Percentiles rank a stretch among this genome's conserved stretches.
phyloP scores from a whole-genome alignment of 2,797 vertebrate genomes.

The Gallinago nigripennis region DNA sequence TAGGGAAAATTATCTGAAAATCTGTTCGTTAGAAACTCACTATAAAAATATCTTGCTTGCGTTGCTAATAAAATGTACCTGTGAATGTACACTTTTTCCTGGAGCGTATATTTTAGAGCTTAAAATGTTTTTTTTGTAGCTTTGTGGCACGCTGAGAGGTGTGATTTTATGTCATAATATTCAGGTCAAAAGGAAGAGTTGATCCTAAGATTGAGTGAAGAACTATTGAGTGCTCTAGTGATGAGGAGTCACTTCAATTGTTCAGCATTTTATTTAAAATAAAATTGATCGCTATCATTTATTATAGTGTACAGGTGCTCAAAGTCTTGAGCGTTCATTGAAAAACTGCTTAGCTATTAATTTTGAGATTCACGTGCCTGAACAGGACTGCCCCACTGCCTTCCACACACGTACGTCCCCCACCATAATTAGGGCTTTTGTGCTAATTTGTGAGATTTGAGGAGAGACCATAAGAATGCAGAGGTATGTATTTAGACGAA shows the following conservation, averaged over 20 bases:
- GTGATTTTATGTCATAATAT: neutral
- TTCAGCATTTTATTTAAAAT: neutral
- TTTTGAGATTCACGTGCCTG: neutral
- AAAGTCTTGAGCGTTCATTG: neutral
- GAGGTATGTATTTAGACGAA: neutral
- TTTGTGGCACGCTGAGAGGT: neutral
- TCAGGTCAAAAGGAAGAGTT: neutral
- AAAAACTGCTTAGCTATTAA: neutral
- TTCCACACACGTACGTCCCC: rapidly evolving
- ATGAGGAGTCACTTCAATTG: neutral
- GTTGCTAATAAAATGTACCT: neutral
- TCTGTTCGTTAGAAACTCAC: neutral
- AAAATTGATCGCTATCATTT: neutral
- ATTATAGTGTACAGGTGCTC: neutral
- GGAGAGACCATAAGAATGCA: rapidly evolving
- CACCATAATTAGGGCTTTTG: neutral
- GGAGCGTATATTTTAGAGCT: neutral
- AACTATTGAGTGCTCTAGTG: neutral
- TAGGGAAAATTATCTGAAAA: neutral
- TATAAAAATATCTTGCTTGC: neutral
- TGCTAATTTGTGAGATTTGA: neutral
- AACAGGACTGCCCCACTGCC: neutral
- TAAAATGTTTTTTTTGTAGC: neutral
- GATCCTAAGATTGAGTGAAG: neutral
- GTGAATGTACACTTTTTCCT: neutral